Conservation (phyloP, 2,113 vertebrate species). For the Columbina picui region DNA sequence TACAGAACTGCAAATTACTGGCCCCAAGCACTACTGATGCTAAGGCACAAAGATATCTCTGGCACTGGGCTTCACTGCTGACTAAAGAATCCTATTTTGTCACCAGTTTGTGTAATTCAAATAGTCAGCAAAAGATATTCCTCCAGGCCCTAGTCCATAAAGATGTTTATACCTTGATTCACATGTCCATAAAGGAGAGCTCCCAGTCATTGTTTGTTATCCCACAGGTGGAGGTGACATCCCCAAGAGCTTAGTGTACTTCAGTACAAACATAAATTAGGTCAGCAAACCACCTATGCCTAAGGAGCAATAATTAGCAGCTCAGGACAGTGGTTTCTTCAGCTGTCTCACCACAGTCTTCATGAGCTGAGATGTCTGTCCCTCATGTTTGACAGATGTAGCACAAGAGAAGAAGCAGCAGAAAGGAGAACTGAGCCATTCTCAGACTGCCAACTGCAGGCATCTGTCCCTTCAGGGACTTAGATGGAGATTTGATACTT, state of each 20-base stretch:
- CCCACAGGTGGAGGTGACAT: background rate
- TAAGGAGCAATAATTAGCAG: background rate
- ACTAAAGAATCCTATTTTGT: background rate
- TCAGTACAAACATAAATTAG: background rate
- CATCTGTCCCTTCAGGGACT: background rate
- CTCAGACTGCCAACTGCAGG: background rate
- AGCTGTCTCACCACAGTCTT: background rate
- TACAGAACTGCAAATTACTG: background rate
- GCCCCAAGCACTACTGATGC: background rate
- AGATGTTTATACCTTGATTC: background rate
- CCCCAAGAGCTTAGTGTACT: background rate
- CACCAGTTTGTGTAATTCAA: background rate
- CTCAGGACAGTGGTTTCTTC: background rate
- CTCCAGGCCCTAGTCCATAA: background rate
- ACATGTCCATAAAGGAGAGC: background rate
- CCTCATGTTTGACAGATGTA: background rate
- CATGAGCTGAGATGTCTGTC: background rate
- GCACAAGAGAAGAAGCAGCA: background rate
- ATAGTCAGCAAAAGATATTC: background rate
- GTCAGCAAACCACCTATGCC: background rate
- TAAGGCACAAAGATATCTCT: background rate
- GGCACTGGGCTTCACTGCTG: background rate
- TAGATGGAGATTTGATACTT: background rate
- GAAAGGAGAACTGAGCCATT: background rate
- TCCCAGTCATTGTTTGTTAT: background rate